Percentiles rank a stretch among this genome's conserved stretches.
Evolutionary conservation across 1,140 invertebrate species (phyloP).

Genomic region (Cotesia chilonis): DNA sequence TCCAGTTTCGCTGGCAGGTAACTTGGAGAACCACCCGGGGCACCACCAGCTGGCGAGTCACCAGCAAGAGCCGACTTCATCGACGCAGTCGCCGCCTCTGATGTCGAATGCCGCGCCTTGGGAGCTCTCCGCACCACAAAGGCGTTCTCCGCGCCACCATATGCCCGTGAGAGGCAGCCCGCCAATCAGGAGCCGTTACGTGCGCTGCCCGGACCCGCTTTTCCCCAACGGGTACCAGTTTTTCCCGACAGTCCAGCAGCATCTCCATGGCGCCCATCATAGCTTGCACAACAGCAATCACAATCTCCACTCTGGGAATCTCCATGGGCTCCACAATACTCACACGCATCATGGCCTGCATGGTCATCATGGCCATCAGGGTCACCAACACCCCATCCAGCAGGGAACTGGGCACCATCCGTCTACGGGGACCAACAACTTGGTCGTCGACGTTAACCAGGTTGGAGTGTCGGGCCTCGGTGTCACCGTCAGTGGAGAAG

Average conservation of each 20-base stretch:
- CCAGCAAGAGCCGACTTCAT: conserved; percentile 50
- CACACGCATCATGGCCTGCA: conserved; percentile 38
- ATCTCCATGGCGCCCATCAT: conserved; percentile 49
- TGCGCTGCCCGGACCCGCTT: conserved; percentile 49
- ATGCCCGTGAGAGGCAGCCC: conserved; percentile 56
- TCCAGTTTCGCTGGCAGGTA: no score
- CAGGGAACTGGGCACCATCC: conserved; percentile 53
- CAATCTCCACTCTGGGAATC: conserved; percentile 49
- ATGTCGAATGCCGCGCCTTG: conserved; percentile 53
- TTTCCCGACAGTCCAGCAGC: conserved; percentile 52
- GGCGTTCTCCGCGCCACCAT: conserved; percentile 57
- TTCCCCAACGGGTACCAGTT: conserved; percentile 54
- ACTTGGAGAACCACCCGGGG: no score
- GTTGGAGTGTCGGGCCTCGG: conserved; percentile 59
- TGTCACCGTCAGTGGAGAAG: conserved; percentile 56
- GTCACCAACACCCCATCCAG: no score
- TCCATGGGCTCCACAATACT: conserved; percentile 46
- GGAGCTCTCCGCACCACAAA: conserved; percentile 54
- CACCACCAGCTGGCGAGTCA: no score
- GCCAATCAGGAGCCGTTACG: conserved; percentile 56
- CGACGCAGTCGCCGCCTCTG: conserved; percentile 53
- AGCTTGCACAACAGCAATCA: conserved; percentile 51
- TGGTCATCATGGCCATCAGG: no score
- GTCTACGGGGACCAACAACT: conserved; percentile 56
- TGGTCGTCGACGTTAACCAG: conserved; percentile 59